Base-by-base conservation (phyloP, 2,113 vertebrate species). In the Triplophysa dalaica region DNA sequence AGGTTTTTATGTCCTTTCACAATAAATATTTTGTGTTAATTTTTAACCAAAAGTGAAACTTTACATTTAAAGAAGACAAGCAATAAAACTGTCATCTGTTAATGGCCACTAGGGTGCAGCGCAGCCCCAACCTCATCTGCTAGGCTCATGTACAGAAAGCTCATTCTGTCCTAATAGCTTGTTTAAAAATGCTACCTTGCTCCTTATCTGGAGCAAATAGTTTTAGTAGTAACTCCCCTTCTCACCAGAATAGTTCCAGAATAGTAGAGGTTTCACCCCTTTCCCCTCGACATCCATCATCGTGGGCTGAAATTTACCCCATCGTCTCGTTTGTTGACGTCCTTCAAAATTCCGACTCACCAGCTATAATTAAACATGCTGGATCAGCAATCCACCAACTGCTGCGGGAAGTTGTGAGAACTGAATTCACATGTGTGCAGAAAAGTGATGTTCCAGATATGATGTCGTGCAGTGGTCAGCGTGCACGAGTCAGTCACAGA, bases 191-290 rank as follows among this genome's bases (percentile, higher is more conserved):
- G 11, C 24, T 45, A 12, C 43, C 11, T 43, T 48, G 45, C 45
- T 48, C 12, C 9, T 16, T 52, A 52, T 52, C 50, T 16, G 50
- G 14, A 13, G 48, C 48, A 50, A 50, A 50, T 50, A 13, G 11
- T 50, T 50, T 50, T 13, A 14, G 2, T 13, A 3, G 11, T 13
- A 11, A 50, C 48, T 50, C 10, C 50, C 50, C 50, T 14, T 14
- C 16, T 14, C 16, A 16, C 14, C 6, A 58, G 12, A 22, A 45
- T 38, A 61, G 50, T 61, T 74, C 56, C n/a, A 2, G 29, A 74
- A 74, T 45, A 61, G 56, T 56, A 43, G 56, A 74, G 70, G 70
- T 74, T 74, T 73, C 70, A 61, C 70, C 58, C n/a, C 41, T 73
- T 73, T 74, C 56, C 61, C 56, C 60, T 24, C 21, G 2, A 61